Percentiles rank a stretch among this genome's conserved stretches.
Conservation (phyloP, 2,888 invertebrate species). For the Agonopterix arenella region DNA sequence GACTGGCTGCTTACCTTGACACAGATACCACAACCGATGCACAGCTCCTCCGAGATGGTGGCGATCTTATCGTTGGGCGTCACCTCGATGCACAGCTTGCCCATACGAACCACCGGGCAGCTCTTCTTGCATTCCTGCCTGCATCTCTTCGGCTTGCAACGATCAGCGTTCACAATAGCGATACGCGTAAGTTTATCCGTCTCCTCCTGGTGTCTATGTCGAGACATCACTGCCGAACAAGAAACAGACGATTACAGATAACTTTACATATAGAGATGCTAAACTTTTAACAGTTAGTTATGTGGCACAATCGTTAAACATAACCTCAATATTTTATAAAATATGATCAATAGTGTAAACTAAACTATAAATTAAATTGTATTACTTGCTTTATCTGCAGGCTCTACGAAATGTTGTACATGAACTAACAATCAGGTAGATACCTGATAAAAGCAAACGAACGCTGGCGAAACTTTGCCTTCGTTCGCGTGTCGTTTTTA, state of each 20-base stretch:
- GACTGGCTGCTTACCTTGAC: slow-evolving; percentile 84
- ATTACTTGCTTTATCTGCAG: no score
- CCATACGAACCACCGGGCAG: slow-evolving; percentile 99
- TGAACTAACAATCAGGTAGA: slow-evolving; percentile 15
- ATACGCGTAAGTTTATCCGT: slow-evolving; percentile 97
- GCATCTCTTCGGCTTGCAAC: slow-evolving; percentile 99
- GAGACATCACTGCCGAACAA: slow-evolving; percentile 59
- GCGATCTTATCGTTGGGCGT: slow-evolving; percentile 97
- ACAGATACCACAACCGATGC: slow-evolving; percentile 99
- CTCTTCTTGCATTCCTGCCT: slow-evolving; percentile 99
- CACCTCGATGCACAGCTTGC: slow-evolving; percentile 99
- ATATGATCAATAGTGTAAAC: slow-evolving; percentile 20
- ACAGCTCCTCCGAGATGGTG: slow-evolving; percentile 97
- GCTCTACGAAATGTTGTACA: no score
- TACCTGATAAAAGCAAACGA: slow-evolving; percentile 64
- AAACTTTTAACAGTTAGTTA: slow-evolving; percentile 37
- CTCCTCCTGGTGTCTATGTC: slow-evolving; percentile 84
- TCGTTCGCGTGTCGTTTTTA: slow-evolving; percentile 75
- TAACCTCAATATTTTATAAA: slow-evolving; percentile 54
- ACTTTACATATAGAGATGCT: slow-evolving; percentile 9
- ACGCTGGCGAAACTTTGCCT: slow-evolving; percentile 63
- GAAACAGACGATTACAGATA: slow-evolving; percentile 12
- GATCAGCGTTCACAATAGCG: slow-evolving; percentile 98
- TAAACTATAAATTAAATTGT: slow-evolving; percentile 8
- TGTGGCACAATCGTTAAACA: slow-evolving; percentile 52